phyloP scores from a whole-genome alignment of 2,113 vertebrate genomes.

The Patagioenas fasciata region DNA sequence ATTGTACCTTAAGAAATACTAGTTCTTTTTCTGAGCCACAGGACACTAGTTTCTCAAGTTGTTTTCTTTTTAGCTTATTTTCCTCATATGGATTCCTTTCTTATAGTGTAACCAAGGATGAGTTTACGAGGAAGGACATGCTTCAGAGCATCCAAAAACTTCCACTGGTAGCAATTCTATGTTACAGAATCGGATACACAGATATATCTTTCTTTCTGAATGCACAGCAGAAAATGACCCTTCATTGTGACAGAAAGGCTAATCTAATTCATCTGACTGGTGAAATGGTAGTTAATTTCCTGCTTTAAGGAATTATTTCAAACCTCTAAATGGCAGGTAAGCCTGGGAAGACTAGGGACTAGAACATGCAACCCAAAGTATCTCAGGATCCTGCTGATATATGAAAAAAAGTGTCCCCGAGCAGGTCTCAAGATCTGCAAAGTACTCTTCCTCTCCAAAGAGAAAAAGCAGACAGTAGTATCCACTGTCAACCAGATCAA shows the following conservation, averaged over 20 bases:
- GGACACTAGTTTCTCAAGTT: not conserved
- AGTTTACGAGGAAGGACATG: not conserved
- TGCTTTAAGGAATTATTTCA: not conserved
- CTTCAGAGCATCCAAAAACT: not conserved
- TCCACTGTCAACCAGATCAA: not conserved
- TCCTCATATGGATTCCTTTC: not conserved
- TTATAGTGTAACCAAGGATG: not conserved
- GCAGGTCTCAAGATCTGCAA: not conserved
- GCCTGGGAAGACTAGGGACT: not conserved
- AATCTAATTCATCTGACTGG: not conserved
- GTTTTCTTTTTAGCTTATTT: not conserved
- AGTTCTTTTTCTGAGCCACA: not conserved
- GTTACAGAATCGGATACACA: not conserved
- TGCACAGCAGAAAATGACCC: not conserved
- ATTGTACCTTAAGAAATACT: not conserved
- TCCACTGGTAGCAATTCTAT: not conserved
- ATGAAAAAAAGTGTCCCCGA: not conserved
- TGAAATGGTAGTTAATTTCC: not conserved
- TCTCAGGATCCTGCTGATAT: rapidly evolving
- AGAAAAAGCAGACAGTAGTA: not conserved
- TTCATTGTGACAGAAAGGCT: not conserved
- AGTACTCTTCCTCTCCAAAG: not conserved
- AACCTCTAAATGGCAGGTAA: not conserved
- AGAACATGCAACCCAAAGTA: not conserved
- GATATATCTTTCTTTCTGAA: not conserved